Percentiles rank a stretch among this genome's conserved stretches.
Evolutionary conservation across 37 sponge, comb jelly and placozoan genomes (phyloP).

Genomic region (Crambe crambe): DNA sequence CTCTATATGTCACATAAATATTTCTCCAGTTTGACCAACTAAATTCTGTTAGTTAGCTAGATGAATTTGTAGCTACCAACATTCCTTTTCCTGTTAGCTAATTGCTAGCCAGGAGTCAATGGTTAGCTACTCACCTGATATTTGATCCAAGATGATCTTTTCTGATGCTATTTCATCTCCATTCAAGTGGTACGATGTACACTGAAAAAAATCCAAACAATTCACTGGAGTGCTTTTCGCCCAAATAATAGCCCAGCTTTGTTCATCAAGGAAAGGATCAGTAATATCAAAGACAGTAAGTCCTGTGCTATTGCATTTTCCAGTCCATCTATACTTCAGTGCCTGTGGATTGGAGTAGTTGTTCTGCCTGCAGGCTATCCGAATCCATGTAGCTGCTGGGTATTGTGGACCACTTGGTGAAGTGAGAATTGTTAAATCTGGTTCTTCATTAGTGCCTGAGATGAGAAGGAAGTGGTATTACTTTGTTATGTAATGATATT

Average conservation of each 20-base stretch:
- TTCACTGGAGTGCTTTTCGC: neutral
- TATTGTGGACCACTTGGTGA: constrained; percentile 16
- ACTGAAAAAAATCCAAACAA: constrained; percentile 1
- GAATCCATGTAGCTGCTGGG: constrained; percentile 9
- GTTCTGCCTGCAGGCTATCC: constrained; percentile 10
- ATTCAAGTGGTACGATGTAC: neutral
- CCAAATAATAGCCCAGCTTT: constrained; percentile 23
- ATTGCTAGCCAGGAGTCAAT: too few species aligned
- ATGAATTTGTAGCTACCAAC: neutral
- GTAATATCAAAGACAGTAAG: neutral
- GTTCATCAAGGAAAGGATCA: constrained; percentile 15
- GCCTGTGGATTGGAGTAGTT: neutral
- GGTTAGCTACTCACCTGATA: neutral
- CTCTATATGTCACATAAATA: too few species aligned
- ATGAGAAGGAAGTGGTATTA: too few species aligned
- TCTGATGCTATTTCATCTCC: neutral
- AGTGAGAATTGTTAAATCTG: neutral
- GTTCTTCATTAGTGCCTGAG: too few species aligned
- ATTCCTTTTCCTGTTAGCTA: neutral
- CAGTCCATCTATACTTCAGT: constrained; percentile 6
- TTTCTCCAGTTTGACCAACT: too few species aligned
- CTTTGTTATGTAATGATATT: too few species aligned
- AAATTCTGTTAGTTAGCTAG: neutral
- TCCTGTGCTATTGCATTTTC: neutral
- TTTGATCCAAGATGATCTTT: neutral